Conservation (phyloP, 2,113 vertebrate species). For the Rhinoderma darwinii region DNA sequence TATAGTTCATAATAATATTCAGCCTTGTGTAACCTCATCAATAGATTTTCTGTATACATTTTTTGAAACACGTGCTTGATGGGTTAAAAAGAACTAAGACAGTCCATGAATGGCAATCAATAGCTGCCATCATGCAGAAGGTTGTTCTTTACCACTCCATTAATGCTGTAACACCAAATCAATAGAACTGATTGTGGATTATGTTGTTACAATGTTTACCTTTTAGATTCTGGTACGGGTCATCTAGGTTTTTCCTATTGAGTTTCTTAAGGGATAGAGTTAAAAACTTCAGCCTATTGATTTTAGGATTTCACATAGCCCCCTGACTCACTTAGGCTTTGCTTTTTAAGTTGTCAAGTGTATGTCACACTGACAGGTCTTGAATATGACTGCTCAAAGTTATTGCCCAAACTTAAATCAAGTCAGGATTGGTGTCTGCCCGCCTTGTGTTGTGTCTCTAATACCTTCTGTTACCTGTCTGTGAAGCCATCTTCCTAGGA, state of each 20-base stretch:
- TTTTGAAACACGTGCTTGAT: neutral
- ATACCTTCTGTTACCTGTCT: conserved; percentile 75
- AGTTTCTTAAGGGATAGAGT: conserved; percentile 75
- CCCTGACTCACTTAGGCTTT: conserved; percentile 72
- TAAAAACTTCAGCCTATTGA: conserved; percentile 80
- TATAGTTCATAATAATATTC: neutral
- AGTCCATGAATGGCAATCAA: conserved; percentile 46
- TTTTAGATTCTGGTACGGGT: conserved; percentile 69
- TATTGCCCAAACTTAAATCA: conserved; percentile 59
- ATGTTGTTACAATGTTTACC: conserved; percentile 69
- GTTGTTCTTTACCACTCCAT: conserved; percentile 56
- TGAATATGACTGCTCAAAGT: conserved; percentile 69
- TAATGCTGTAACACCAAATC: conserved; percentile 74
- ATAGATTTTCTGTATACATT: neutral
- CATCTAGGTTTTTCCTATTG: conserved; percentile 68
- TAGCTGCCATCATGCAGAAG: conserved; percentile 28
- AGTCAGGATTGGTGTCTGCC: conserved; percentile 34
- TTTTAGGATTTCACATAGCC: conserved; percentile 81
- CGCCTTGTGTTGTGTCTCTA: conserved; percentile 69
- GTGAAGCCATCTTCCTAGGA: conserved; percentile 75
- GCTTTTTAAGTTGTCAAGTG: conserved; percentile 75
- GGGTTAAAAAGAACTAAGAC: neutral
- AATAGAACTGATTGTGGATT: conserved; percentile 73
- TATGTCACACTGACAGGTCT: conserved; percentile 70
- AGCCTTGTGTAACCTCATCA: neutral